phyloP scores from a whole-genome alignment of 2,888 invertebrate genomes.

The Frankliniella fusca region DNA sequence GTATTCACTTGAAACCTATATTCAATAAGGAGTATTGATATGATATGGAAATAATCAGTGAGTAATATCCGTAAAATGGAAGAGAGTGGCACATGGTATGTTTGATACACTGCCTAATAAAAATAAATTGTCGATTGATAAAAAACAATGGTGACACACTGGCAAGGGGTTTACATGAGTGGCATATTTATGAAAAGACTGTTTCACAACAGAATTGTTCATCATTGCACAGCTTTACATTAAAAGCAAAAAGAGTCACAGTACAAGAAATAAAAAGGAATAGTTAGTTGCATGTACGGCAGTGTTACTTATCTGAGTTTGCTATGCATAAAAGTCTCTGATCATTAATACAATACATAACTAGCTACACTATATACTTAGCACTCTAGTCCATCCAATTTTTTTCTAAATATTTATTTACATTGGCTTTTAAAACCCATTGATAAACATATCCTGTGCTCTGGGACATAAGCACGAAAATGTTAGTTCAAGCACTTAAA shows the following conservation, averaged over 20 bases:
- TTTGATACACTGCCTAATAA: not conserved
- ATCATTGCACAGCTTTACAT: too few species aligned
- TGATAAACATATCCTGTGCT: not conserved
- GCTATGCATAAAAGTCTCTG: not conserved
- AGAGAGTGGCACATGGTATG: not conserved
- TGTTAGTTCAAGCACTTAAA: not conserved
- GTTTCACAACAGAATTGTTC: too few species aligned
- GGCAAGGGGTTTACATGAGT: not conserved
- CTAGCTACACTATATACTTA: not conserved
- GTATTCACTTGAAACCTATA: not conserved
- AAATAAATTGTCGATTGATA: not conserved
- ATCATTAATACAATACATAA: not conserved
- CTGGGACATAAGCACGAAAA: not conserved
- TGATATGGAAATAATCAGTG: slow-evolving; percentile 6
- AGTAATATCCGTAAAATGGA: not conserved
- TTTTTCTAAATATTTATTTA: not conserved
- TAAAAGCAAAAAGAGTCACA: not conserved
- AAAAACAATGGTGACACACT: not conserved
- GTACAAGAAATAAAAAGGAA: not conserved
- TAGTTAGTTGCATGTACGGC: not conserved
- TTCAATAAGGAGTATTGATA: not conserved
- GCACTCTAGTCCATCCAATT: not conserved
- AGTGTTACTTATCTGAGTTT: not conserved
- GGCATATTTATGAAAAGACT: not conserved
- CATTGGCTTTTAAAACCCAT: too few species aligned